Base-by-base conservation (phyloP, 2,888 invertebrate genomes). In the Abscondita cerata region DNA sequence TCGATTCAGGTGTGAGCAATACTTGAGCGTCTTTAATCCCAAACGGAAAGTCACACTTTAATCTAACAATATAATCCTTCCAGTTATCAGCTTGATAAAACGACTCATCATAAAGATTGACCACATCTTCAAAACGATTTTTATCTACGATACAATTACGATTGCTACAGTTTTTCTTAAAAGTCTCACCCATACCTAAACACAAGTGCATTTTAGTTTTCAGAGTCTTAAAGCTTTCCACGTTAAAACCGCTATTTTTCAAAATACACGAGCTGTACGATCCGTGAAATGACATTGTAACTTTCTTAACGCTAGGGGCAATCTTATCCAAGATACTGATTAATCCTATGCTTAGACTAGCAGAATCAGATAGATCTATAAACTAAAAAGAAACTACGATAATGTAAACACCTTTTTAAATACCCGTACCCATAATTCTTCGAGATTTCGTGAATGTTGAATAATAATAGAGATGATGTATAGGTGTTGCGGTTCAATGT, bases 351-450 rank as follows among this genome's bases (percentile, higher is more conserved):
- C n/a, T n/a, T n/a, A n/a, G n/a, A n/a, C n/a, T n/a, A n/a, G n/a
- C n/a, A n/a, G n/a, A n/a, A n/a, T 19, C 19, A 13, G 20, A 52
- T 38, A 40, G 19, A 52, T 46, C 44, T 16, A 46, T 44, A 16
- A 54, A 5, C 54, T 54, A n/a, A 2, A 44, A 34, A 0, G 4
- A 36, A 9, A 2, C 11, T 36, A 2, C 36, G 11, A n/a, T n/a
- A n/a, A n/a, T n/a, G n/a, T n/a, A n/a, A n/a, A n/a, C n/a, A n/a
- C n/a, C n/a, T n/a, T n/a, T n/a, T n/a, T n/a, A n/a, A n/a, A n/a
- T n/a, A n/a, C n/a, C n/a, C n/a, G n/a, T 18, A 59, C 58, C 58
- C 58, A 59, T n/a, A 59, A 4, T 15, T 52, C 47, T 25, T 36
- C 15, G n/a, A 59, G 34, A 2, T 34, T 18, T 18, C 6, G n/a